phyloP scores from a whole-genome alignment of 2,888 invertebrate genomes.

The Saturnia japonica region DNA sequence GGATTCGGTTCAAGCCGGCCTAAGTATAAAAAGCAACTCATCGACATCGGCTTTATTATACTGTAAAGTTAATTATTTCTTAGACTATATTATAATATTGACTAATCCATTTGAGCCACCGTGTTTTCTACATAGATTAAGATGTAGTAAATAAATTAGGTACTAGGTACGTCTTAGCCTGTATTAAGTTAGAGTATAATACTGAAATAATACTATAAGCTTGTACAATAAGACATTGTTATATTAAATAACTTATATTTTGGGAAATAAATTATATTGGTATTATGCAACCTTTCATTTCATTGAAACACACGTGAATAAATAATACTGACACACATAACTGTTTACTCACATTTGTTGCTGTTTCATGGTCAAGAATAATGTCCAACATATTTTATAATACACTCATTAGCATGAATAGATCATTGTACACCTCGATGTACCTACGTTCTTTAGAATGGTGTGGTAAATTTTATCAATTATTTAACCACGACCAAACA shows the following conservation, averaged over 20 bases:
- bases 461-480: neutral
- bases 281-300: neutral
- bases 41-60: neutral
- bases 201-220: neutral
- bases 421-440: neutral
- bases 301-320: neutral
- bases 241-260: no score
- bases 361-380: neutral
- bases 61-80: neutral
- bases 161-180: neutral
- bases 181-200: neutral
- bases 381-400: neutral
- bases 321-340: constrained; percentile 2
- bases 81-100: neutral
- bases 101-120: neutral
- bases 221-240: no score
- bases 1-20: no score
- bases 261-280: no score
- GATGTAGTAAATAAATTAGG: neutral
- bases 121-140: neutral
- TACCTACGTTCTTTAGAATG: neutral
- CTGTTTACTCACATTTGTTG: neutral
- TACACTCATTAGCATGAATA: neutral
- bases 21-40: no score
- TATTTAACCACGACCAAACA: neutral